These are phyloP conservation scores for Leguminivora glycinivorella DNA, from an alignment of 1,140 invertebrate species.

Conservation along the genomic window DNA sequence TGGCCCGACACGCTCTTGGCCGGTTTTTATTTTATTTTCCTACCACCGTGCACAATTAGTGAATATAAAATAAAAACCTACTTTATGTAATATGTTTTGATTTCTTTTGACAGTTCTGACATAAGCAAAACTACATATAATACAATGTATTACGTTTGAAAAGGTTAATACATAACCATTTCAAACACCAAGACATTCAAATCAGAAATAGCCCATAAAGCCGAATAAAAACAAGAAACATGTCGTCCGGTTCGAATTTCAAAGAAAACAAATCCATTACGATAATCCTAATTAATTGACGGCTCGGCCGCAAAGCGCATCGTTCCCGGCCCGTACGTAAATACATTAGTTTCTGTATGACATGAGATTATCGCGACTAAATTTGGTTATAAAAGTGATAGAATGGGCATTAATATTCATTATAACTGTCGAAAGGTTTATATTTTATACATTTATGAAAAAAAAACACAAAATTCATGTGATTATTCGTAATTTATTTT, in stretches of 20 bases:
- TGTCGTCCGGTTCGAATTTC: slow-evolving; percentile 26
- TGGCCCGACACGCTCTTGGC: too few species aligned
- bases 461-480: too few species aligned
- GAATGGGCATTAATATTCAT: not conserved
- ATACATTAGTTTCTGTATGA: not conserved
- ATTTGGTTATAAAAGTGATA: not conserved
- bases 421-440: not conserved
- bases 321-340: not conserved
- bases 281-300: slow-evolving; percentile 25
- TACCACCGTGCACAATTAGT: too few species aligned
- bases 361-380: not conserved
- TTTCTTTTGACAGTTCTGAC: too few species aligned
- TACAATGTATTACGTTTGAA: not conserved
- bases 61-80: too few species aligned
- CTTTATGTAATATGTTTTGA: too few species aligned
- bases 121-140: not conserved
- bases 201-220: slow-evolving; percentile 1
- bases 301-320: not conserved
- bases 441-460: too few species aligned
- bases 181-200: not conserved
- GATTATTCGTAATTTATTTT: too few species aligned
- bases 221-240: not conserved
- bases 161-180: not conserved
- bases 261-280: slow-evolving; percentile 20
- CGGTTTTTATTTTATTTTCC: too few species aligned